Base-by-base conservation (phyloP, 2,888 invertebrate genomes). In the Desoria tigrina region DNA sequence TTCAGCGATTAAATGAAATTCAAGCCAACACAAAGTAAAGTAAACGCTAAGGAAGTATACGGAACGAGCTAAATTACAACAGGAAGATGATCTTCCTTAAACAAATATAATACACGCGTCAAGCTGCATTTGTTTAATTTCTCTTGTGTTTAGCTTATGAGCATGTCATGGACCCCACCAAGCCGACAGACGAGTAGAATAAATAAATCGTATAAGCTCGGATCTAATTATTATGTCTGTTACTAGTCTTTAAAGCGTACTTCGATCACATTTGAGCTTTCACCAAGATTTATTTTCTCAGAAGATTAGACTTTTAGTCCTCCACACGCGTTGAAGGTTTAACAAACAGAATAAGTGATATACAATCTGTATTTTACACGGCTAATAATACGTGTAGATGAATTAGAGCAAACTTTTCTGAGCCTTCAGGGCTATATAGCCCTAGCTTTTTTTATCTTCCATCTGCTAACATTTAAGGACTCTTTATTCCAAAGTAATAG, bases 241-340 rank as follows among this genome's bases (percentile, higher is more conserved):
- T 26, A 45, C 45, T 21, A 21, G 58, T 42, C 37, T 28, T 23
- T 49, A 6, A 27, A 58, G 45, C 21, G 16, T 27, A 45, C 27
- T 58, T 49, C 45, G 27, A 58, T 58, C 45, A 39, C 58, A 58
- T 58, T 58, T 11, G 18, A 42, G 49, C 58, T 58, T 58, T 58
- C 58, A 58, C 58, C 49, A 49, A 45, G 58, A 58, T 58, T 58
- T 58, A 58, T 58, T 45, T 58, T 45, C 45, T 45, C 45, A 45
- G 45, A 45, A 45, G n/a, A 11, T 45, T 9, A n/a, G 4, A 45
- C n/a, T n/a, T 45, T 45, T 45, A 45, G 45, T 45, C 9, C n/a
- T 45, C 45, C n/a, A 45, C 45, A 45, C 45, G 45, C 45, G 45
- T 45, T 16, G 16, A 21, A 21, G 45, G 21, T 45, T 21, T 11